These are phyloP conservation scores for Jaculus jaculus DNA, from an alignment of 2,113 vertebrate genomes.

Conservation along the genomic window DNA sequence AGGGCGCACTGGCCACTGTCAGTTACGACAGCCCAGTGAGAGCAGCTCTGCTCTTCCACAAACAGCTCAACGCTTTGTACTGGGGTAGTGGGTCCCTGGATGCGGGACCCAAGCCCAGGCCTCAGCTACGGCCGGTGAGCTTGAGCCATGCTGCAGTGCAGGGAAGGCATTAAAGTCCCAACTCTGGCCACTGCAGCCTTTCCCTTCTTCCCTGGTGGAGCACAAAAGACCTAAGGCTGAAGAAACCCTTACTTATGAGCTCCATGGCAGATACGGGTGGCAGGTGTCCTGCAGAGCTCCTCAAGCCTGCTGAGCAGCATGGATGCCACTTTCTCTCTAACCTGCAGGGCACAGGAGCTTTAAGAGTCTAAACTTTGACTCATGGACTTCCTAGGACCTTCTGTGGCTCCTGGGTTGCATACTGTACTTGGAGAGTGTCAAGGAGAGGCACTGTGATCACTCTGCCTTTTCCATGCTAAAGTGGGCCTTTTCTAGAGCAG, in stretches of 20 bases:
- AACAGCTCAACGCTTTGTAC: not conserved
- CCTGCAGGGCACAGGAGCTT: not conserved
- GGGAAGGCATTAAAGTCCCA: not conserved
- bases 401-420: not conserved
- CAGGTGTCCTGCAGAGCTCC: fast-evolving
- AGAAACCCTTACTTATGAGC: not conserved
- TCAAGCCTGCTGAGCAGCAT: not conserved
- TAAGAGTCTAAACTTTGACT: not conserved
- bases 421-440: not conserved
- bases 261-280: not conserved
- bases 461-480: not conserved
- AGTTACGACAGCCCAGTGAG: not conserved
- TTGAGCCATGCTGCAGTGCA: not conserved
- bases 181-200: not conserved
- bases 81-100: fast-evolving
- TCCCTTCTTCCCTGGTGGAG: not conserved
- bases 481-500: not conserved
- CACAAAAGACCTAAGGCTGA: not conserved
- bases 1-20: not conserved
- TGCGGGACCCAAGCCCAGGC: not conserved
- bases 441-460: not conserved
- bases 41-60: fast-evolving
- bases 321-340: not conserved
- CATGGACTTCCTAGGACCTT: not conserved
- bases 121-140: not conserved